Evolutionary conservation across 2,888 invertebrate species (phyloP).

Genomic region (Hirtodrosophila cameraria): DNA sequence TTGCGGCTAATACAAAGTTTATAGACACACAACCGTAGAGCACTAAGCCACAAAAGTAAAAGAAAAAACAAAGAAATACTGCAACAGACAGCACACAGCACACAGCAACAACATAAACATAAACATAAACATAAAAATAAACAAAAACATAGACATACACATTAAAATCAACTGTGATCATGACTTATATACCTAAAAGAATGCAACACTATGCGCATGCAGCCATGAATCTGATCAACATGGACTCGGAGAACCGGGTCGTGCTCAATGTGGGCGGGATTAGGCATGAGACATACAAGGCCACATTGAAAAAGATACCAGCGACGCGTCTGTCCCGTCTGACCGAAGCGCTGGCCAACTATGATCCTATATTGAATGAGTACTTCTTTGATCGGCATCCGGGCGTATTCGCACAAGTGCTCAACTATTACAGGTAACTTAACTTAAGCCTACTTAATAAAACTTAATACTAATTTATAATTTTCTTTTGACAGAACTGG

Average conservation of each 20-base stretch:
- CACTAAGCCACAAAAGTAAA: constrained; percentile 12
- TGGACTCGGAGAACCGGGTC: constrained; percentile 99
- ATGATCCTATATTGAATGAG: constrained; percentile 99
- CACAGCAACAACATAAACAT: constrained; percentile 10
- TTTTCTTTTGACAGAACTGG: constrained; percentile 89
- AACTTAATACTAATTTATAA: background rate
- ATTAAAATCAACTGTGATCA: constrained; percentile 42
- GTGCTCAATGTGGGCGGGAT: constrained; percentile 99
- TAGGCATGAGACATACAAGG: constrained; percentile 98
- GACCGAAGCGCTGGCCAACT: constrained; percentile 98
- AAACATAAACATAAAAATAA: background rate
- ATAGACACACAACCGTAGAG: constrained; percentile 9
- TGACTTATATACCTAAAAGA: constrained; percentile 81
- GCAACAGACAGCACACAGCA: constrained; percentile 3
- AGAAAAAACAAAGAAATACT: constrained; percentile 15
- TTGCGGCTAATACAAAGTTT: constrained; percentile 37
- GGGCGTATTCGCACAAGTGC: constrained; percentile 97
- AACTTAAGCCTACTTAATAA: background rate
- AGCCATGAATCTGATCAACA: constrained; percentile 95
- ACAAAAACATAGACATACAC: background rate
- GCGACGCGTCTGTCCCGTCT: constrained; percentile 96
- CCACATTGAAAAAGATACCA: constrained; percentile 98
- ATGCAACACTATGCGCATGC: constrained; percentile 80
- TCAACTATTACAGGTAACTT: constrained; percentile 97
- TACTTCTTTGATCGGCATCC: constrained; percentile 99